phyloP scores from a whole-genome alignment of 1,140 invertebrate species.

The Bombus difficillimus region DNA sequence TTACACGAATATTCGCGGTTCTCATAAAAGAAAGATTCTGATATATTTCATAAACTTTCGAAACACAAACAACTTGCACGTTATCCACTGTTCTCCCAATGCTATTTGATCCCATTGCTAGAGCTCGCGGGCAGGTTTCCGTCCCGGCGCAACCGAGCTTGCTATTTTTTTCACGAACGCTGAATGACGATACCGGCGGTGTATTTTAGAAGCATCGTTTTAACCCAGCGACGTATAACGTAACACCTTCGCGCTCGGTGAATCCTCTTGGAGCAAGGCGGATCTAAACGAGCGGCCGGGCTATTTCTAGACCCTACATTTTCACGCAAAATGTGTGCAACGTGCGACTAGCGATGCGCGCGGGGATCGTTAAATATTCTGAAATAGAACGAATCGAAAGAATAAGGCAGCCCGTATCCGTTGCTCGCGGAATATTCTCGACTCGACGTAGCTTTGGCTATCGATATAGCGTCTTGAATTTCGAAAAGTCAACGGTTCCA shows the following conservation, averaged over 20 bases:
- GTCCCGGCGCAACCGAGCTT: too few relatives aligned
- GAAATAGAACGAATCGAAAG: conserved; percentile 41
- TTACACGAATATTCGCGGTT: too few relatives aligned
- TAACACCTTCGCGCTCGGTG: conserved; percentile 37
- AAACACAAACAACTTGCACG: background rate
- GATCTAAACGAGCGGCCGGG: conserved; percentile 18
- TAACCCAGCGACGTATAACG: conserved; percentile 7
- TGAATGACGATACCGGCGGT: conserved; percentile 8
- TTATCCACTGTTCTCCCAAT: background rate
- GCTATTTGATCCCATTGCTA: background rate
- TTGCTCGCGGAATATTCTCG: background rate
- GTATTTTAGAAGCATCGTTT: conserved; percentile 31
- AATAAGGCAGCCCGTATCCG: conserved; percentile 15
- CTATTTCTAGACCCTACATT: conserved; percentile 43
- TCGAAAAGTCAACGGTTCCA: background rate
- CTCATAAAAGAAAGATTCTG: too few relatives aligned
- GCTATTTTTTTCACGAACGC: conserved; percentile 8
- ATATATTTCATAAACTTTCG: background rate
- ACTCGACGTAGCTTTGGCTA: background rate
- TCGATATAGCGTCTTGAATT: background rate
- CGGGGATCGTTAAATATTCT: conserved; percentile 34
- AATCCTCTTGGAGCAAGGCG: conserved; percentile 12
- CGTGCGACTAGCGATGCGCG: conserved; percentile 1
- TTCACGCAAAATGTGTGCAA: conserved; percentile 25
- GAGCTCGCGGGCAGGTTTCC: background rate